A percentile compares a stretch with the other conserved stretches of the same genome.
These are phyloP conservation scores for Drosophila bocqueti DNA, from an alignment of 1,140 invertebrate species.

Conservation along the genomic window DNA sequence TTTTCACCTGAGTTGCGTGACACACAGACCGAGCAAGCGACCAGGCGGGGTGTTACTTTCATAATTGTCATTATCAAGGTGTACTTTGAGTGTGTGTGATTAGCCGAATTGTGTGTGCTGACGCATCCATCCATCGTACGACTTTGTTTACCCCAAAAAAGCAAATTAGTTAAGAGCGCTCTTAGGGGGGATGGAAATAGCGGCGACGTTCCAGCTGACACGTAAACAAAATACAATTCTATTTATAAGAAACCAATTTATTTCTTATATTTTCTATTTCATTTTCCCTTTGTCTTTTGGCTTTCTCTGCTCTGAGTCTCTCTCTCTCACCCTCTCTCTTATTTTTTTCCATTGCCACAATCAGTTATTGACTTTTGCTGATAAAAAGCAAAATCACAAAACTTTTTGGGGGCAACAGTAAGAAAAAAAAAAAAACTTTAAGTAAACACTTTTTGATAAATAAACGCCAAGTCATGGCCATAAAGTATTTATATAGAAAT, in stretches of 20 bases:
- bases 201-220: conserved; percentile 48
- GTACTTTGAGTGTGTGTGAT: conserved; percentile 43
- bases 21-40: not conserved
- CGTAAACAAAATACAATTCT: conserved; percentile 49
- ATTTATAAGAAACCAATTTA: conserved; percentile 58
- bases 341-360: conserved; percentile 31
- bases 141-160: conserved; percentile 33
- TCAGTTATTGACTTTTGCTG: conserved; percentile 81
- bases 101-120: conserved; percentile 40
- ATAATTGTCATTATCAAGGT: conserved; percentile 56
- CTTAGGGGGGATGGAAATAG: conserved; percentile 1
- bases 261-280: conserved; percentile 22
- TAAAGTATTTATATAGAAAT: conserved; percentile 27
- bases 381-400: conserved; percentile 47
- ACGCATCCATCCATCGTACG: conserved; percentile 51
- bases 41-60: conserved; percentile 41
- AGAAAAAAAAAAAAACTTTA: conserved; percentile 15
- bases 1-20: conserved; percentile 46
- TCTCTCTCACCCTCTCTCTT: not conserved
- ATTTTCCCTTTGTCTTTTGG: conserved; percentile 13
- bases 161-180: conserved; percentile 7
- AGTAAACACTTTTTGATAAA: conserved; percentile 63
- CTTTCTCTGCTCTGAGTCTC: too few relatives aligned
- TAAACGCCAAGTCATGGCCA: conserved; percentile 51
- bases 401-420: conserved; percentile 19